Percentiles rank a stretch among this genome's conserved stretches.
phyloP scores from a whole-genome alignment of 2,888 invertebrate genomes.

The Poecilobothrus nobilitatus region DNA sequence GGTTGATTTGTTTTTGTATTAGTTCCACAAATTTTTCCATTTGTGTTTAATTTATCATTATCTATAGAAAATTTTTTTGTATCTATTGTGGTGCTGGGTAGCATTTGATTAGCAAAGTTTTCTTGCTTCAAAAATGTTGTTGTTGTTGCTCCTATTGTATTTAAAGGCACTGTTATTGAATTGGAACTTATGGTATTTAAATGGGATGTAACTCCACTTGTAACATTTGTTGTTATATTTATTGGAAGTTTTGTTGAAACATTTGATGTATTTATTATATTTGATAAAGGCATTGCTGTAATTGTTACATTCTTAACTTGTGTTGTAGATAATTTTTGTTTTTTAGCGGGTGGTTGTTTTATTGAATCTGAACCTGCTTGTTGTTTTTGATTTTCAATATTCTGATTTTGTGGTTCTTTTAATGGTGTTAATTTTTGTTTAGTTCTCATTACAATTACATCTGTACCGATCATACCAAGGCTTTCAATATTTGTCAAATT shows the following conservation, averaged over 20 bases:
- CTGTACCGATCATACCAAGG: conserved; percentile 30
- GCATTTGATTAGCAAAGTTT: conserved; percentile 28
- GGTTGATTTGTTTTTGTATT: neutral
- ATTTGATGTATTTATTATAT: conserved; percentile 7
- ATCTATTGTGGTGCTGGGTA: conserved; percentile 21
- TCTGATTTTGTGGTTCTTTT: conserved; percentile 24
- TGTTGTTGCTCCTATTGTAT: neutral
- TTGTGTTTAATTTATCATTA: neutral
- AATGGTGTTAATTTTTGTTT: conserved; percentile 21
- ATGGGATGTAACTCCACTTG: neutral
- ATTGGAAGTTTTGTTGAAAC: conserved; percentile 15
- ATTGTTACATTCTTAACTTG: neutral
- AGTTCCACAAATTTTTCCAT: neutral
- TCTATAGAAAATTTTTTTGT: conserved; percentile 10
- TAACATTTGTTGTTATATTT: neutral
- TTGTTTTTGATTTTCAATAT: conserved; percentile 9
- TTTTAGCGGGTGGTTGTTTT: conserved; percentile 21
- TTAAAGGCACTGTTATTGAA: conserved; percentile 17
- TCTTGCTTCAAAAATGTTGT: conserved; percentile 5
- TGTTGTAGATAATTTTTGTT: conserved; percentile 16
- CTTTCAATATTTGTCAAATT: conserved; percentile 39
- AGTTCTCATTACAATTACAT: conserved; percentile 24
- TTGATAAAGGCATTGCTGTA: neutral
- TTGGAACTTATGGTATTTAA: conserved; percentile 20
- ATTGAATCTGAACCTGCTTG: neutral